These are phyloP conservation scores for Zosterops pallidus DNA, from an alignment of 2,113 vertebrate species.

Conservation along the genomic window DNA sequence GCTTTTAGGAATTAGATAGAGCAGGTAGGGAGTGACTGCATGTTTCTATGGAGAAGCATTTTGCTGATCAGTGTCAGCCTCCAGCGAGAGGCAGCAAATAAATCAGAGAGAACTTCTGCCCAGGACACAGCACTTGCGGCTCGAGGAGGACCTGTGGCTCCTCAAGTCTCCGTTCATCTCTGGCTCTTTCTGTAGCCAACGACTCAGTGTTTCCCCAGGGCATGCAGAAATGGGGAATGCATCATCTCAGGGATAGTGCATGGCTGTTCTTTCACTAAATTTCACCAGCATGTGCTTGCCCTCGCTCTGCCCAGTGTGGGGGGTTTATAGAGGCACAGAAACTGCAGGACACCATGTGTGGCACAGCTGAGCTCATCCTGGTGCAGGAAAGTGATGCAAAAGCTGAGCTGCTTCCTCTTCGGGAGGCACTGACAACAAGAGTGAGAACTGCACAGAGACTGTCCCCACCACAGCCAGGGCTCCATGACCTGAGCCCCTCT, in stretches of 20 bases:
- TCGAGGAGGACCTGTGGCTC: accelerated
- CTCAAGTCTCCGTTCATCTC: accelerated
- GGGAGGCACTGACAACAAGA: neutral
- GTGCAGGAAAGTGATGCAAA: accelerated
- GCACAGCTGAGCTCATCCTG: neutral
- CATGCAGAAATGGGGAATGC: neutral
- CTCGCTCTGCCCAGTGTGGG: neutral
- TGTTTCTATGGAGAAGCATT: accelerated
- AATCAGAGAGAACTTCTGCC: neutral
- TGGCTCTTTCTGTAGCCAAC: neutral
- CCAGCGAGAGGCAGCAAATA: accelerated
- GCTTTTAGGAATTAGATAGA: neutral
- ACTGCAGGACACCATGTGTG: accelerated
- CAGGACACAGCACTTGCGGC: accelerated
- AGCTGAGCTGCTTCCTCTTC: neutral
- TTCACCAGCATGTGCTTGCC: accelerated
- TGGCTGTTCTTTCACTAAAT: neutral
- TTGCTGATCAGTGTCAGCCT: neutral
- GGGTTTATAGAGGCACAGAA: neutral
- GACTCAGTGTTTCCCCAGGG: accelerated
- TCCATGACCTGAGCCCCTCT: neutral
- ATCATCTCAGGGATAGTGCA: neutral
- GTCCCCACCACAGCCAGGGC: neutral
- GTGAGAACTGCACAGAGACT: no score
- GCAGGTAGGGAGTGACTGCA: no score